Evolutionary conservation across 2,797 vertebrate genomes (phyloP).

Genomic region (Scleropages formosus): DNA sequence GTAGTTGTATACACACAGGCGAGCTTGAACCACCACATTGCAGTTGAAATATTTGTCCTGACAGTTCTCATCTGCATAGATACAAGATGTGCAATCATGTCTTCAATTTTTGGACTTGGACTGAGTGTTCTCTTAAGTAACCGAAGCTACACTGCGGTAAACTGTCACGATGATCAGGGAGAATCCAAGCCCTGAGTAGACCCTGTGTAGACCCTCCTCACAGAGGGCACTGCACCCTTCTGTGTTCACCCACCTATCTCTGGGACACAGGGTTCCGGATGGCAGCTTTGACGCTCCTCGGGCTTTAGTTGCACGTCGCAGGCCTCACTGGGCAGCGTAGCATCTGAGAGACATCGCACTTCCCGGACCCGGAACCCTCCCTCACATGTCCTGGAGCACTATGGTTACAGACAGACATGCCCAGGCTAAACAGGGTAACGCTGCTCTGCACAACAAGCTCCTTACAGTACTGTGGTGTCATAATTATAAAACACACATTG

Average conservation of each 20-base stretch:
- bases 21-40: conserved; percentile 95
- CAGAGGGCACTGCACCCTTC: background rate
- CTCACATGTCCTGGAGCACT: conserved; percentile 94
- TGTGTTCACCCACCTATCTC: conserved; percentile 73
- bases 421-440: too few relatives aligned
- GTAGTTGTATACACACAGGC: conserved; percentile 93
- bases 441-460: too few relatives aligned
- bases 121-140: background rate
- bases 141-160: too few relatives aligned
- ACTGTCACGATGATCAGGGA: background rate
- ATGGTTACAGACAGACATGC: conserved; percentile 22
- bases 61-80: conserved; percentile 84
- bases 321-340: conserved; percentile 71
- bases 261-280: conserved; percentile 81
- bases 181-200: background rate
- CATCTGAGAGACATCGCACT: conserved; percentile 86
- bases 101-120: background rate
- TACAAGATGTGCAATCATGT: conserved; percentile 1
- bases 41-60: conserved; percentile 93
- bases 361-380: conserved; percentile 87
- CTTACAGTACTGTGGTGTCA: too few relatives aligned
- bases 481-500: too few relatives aligned
- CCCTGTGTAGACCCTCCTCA: background rate
- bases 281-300: conserved; percentile 76
- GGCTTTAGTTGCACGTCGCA: conserved; percentile 79